These are phyloP conservation scores for Trachops cirrhosus DNA, from an alignment of 2,797 vertebrate species.

Conservation along the genomic window DNA sequence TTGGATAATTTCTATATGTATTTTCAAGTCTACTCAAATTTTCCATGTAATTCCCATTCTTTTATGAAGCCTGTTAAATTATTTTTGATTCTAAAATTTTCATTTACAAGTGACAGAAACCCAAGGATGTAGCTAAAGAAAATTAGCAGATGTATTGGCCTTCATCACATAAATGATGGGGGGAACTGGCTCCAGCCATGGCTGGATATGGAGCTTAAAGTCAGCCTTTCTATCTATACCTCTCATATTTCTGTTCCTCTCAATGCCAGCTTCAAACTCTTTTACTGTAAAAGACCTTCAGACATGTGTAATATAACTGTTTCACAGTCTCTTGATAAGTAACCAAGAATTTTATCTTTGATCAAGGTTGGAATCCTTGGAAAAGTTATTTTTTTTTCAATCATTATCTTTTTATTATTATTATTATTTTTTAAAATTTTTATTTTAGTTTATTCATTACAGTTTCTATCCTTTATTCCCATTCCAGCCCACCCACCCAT, in stretches of 20 bases:
- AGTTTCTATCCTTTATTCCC: no score
- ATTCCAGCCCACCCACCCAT: no score
- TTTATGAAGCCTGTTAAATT: neutral
- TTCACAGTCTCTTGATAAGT: neutral
- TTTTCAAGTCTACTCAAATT: neutral
- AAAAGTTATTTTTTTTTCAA: neutral
- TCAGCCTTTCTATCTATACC: neutral
- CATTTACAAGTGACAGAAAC: neutral
- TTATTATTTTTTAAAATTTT: no score
- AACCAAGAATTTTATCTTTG: neutral
- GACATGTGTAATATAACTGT: neutral
- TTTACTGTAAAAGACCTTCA: neutral
- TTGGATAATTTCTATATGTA: neutral
- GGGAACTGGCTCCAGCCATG: neutral
- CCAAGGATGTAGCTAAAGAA: neutral
- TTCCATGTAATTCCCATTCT: neutral
- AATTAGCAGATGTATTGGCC: neutral
- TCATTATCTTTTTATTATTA: no score
- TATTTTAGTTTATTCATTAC: no score
- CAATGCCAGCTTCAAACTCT: neutral
- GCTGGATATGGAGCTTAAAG: neutral
- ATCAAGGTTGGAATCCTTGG: neutral
- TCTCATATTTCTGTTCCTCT: neutral
- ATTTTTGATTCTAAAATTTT: neutral
- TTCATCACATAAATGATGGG: neutral